Percentiles rank a stretch among this genome's conserved stretches.
These are phyloP conservation scores for Menidia beryllina DNA, from an alignment of 2,113 vertebrate genomes.

Conservation along the genomic window DNA sequence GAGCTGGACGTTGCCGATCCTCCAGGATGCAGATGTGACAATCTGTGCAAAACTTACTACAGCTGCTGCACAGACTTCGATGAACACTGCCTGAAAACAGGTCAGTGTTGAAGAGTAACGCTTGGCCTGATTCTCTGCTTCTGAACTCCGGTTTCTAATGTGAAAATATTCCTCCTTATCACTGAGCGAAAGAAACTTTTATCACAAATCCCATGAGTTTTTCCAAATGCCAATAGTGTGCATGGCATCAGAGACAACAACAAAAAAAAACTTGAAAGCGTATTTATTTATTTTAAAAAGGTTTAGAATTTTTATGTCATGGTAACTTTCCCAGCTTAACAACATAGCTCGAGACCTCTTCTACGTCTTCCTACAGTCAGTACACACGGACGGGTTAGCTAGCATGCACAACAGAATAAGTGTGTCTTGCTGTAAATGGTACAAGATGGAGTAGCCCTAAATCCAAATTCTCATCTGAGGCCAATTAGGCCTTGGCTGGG, in stretches of 20 bases:
- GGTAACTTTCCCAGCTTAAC: too few relatives aligned
- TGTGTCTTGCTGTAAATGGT: not conserved
- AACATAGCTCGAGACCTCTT: too few relatives aligned
- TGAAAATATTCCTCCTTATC: too few relatives aligned
- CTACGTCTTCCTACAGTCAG: too few relatives aligned
- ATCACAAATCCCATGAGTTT: not conserved
- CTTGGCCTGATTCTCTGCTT: not conserved
- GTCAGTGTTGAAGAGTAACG: conserved; percentile 69
- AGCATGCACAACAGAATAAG: not conserved
- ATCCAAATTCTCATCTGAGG: conserved; percentile 18
- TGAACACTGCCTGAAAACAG: conserved; percentile 93
- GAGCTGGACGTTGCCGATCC: conserved; percentile 91
- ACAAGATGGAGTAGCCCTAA: not conserved
- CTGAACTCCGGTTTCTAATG: not conserved
- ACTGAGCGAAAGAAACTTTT: not conserved
- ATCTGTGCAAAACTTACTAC: conserved; percentile 96
- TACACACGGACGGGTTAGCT: not conserved
- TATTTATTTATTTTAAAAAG: too few relatives aligned
- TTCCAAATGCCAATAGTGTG: too few relatives aligned
- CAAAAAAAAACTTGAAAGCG: too few relatives aligned
- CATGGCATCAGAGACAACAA: too few relatives aligned
- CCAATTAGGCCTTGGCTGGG: not conserved
- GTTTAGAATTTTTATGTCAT: too few relatives aligned
- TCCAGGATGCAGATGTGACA: conserved; percentile 95
- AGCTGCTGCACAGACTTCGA: conserved; percentile 97